Percentiles rank a stretch among this genome's conserved stretches.
These are phyloP conservation scores for Amblyornis subalaris DNA, from an alignment of 2,113 vertebrate species.

Conservation along the genomic window DNA sequence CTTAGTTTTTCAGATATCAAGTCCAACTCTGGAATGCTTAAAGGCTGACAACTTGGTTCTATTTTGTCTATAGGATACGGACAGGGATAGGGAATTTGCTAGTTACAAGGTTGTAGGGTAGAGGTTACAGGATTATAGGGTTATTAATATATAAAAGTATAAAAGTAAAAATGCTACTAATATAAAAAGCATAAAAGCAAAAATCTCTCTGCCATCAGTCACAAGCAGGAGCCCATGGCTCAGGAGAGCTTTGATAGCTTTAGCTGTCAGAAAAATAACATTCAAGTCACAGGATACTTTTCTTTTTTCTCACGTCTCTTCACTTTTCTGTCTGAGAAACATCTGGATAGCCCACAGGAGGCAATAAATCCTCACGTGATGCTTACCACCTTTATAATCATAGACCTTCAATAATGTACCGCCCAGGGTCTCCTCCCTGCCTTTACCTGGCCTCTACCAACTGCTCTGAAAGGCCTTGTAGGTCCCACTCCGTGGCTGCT, in stretches of 20 bases:
- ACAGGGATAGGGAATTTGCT: no score
- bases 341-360: not conserved
- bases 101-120: no score
- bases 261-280: not conserved
- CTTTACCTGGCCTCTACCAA: conserved; percentile 70
- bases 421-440: not conserved
- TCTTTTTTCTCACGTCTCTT: not conserved
- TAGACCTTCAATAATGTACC: not conserved
- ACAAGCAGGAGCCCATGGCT: no score
- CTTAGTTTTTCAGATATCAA: no score
- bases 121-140: no score
- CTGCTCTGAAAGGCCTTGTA: conserved; percentile 67
- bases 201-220: no score
- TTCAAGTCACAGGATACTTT: not conserved
- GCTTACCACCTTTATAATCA: not conserved
- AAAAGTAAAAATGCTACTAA: no score
- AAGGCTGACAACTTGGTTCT: no score
- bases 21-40: no score
- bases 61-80: no score
- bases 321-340: not conserved
- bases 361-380: not conserved
- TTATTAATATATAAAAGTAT: no score
- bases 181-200: no score
- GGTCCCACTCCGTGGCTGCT: conserved; percentile 54
- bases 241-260: not conserved